Evolutionary conservation across 2,113 vertebrate species (phyloP).

Genomic region (Podiceps cristatus): DNA sequence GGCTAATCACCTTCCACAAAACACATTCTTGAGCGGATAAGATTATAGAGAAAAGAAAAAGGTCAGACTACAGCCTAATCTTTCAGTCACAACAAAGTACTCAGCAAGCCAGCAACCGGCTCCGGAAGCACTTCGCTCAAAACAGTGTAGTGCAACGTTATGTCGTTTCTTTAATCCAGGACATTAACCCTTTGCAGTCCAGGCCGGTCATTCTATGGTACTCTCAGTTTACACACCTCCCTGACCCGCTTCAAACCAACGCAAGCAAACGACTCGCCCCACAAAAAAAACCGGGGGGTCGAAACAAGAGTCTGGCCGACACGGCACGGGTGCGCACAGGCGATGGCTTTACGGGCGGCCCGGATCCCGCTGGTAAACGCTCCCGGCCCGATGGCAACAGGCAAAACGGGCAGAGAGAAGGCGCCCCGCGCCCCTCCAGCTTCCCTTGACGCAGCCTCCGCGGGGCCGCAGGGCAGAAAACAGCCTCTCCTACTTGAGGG

Average conservation of each 20-base stretch:
- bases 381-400: fast-evolving
- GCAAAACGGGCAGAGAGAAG: too few relatives aligned
- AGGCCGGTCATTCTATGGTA: fast-evolving
- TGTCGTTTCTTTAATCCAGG: not conserved
- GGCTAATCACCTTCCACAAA: too few relatives aligned
- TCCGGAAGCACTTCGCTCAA: fast-evolving
- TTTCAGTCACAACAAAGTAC: too few relatives aligned
- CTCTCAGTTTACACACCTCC: fast-evolving
- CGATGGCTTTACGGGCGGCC: fast-evolving
- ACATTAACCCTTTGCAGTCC: fast-evolving
- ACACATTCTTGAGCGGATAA: fast-evolving
- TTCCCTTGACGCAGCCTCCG: fast-evolving
- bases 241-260: not conserved
- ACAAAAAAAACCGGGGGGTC: too few relatives aligned
- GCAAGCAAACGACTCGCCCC: fast-evolving
- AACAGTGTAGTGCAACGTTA: fast-evolving
- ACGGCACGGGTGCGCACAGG: too few relatives aligned
- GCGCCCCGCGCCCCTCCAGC: too few relatives aligned
- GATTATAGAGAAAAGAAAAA: too few relatives aligned
- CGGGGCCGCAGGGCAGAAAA: not conserved
- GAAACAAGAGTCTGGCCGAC: too few relatives aligned
- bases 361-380: fast-evolving
- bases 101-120: fast-evolving
- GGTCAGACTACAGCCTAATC: not conserved
- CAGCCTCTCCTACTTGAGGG: too few relatives aligned